phyloP scores from a whole-genome alignment of 2,113 vertebrate species.

The Cinclus cinclus region DNA sequence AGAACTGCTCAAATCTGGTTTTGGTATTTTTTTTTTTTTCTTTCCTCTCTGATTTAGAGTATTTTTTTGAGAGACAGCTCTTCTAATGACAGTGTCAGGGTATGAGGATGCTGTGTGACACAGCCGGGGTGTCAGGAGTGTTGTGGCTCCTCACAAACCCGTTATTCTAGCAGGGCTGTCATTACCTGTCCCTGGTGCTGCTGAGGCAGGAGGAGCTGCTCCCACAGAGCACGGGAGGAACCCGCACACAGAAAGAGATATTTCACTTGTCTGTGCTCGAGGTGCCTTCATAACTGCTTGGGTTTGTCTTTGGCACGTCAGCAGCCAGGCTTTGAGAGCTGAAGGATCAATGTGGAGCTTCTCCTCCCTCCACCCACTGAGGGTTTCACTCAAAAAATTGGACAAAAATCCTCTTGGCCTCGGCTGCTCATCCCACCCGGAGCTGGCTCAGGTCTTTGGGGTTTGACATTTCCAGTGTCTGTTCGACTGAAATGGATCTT shows the following conservation, averaged over 20 bases:
- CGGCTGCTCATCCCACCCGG: neutral
- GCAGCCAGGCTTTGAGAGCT: neutral
- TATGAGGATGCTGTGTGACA: neutral
- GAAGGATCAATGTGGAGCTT: neutral
- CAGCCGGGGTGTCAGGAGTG: neutral
- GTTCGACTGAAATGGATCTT: accelerated
- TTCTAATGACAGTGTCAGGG: neutral
- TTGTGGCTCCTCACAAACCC: neutral
- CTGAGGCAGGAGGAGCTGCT: neutral
- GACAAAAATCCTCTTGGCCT: neutral
- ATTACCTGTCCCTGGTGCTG: neutral
- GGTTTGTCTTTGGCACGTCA: neutral
- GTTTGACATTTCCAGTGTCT: neutral
- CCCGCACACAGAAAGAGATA: neutral
- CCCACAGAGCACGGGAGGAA: neutral
- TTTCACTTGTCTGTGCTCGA: neutral
- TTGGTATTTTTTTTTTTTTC: no score
- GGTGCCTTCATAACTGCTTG: neutral
- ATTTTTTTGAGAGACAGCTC: neutral
- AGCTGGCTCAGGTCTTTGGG: neutral
- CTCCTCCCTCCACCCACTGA: neutral
- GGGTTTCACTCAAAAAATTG: neutral
- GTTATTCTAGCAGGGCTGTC: neutral
- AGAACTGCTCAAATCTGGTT: neutral
- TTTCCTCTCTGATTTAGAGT: accelerated